phyloP scores from a whole-genome alignment of 2,797 vertebrate species.

The Micrastur ruficollis region DNA sequence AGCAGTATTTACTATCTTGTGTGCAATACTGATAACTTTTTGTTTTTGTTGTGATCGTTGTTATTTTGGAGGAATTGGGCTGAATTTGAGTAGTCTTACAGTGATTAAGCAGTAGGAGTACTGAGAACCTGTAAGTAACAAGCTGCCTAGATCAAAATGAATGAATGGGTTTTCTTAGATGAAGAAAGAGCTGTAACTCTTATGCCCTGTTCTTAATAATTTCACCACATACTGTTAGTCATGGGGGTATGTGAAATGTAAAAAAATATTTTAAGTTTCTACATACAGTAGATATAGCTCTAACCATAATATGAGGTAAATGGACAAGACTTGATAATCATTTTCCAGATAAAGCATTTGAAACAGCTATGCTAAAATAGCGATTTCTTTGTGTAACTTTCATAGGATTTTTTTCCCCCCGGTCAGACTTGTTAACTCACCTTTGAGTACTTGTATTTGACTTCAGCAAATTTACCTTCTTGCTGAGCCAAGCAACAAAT shows the following conservation, averaged over 20 bases:
- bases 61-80: neutral
- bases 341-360: neutral
- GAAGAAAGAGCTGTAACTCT: neutral
- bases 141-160: neutral
- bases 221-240: neutral
- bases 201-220: neutral
- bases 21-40: too few relatives aligned
- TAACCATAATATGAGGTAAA: neutral
- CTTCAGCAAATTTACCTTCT: neutral
- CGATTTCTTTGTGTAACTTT: neutral
- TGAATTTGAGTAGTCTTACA: neutral
- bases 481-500: neutral
- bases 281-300: neutral
- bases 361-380: neutral
- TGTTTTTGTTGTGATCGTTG: neutral
- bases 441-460: neutral
- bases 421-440: neutral
- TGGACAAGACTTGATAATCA: neutral
- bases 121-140: neutral
- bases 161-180: neutral
- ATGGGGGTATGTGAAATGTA: neutral
- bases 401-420: rapidly evolving
- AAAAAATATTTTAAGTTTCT: neutral
- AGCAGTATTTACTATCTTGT: neutral
- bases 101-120: neutral